phyloP scores from a whole-genome alignment of 2,113 vertebrate species.

The Psittacula cyanocephala region DNA sequence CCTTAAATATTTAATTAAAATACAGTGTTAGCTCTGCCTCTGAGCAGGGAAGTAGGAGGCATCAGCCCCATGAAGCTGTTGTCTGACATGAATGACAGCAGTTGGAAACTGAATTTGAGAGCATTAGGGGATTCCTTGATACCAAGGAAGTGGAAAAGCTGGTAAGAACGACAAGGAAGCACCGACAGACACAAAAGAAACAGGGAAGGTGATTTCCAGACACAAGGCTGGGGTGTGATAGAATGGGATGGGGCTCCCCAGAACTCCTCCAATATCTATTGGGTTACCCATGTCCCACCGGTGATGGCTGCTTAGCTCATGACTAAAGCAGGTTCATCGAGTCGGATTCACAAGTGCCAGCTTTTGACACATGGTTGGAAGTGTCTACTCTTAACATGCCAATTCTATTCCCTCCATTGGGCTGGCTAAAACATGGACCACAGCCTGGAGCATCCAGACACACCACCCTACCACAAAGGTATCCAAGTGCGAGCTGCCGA shows the following conservation, averaged over 20 bases:
- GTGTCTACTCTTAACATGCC: not conserved
- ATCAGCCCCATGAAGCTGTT: conserved; percentile 8
- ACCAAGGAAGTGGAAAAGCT: not conserved
- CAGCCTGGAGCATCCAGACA: not conserved
- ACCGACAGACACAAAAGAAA: not conserved
- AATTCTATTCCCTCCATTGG: no score
- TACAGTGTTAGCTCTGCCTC: not conserved
- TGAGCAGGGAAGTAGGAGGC: not conserved
- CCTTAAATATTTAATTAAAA: conserved; percentile 70
- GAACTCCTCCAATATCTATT: not conserved
- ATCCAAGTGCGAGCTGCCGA: fast-evolving
- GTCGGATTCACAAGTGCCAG: not conserved
- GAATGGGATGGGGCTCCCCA: fast-evolving
- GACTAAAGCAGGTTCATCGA: not conserved
- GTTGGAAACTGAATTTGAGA: not conserved
- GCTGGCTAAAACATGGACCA: not conserved
- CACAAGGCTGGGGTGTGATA: not conserved
- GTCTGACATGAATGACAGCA: conserved; percentile 37
- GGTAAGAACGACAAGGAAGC: not conserved
- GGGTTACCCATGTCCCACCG: not conserved
- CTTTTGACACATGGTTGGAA: not conserved
- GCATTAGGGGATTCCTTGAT: not conserved
- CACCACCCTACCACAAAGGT: not conserved
- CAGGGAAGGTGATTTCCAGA: not conserved
- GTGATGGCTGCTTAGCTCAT: not conserved